Base-by-base conservation (phyloP, 2,113 vertebrate species). In the Myodes glareolus region DNA sequence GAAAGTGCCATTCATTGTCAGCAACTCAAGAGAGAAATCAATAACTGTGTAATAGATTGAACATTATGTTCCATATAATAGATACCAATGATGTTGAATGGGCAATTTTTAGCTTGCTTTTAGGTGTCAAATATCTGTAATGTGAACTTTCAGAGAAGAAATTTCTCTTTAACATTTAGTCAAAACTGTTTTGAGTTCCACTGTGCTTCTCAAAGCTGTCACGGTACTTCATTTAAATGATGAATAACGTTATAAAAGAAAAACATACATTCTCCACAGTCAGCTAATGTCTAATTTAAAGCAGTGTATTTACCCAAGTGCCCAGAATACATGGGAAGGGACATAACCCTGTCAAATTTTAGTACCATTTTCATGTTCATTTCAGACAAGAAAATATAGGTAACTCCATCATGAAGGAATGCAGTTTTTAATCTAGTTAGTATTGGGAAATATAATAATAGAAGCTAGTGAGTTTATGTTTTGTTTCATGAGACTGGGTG, bases 261-360 rank as follows among this genome's bases (percentile, higher is more conserved):
- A 94, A 90, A 58, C 36, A 94, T 67, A 94, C 36, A n/a, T 11
- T 92, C 36, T 97, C 77, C 47, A 52, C 65, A 92, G 70, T 80
- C 67, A 92, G 67, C 92, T 78, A 95, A 94, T 94, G 81, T 92
- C 70, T 94, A 85, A 91, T 97, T 96, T 97, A 73, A 97, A 96
- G 81, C 39, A 88, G 42, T 96, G 45, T 65, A 88, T 80, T 97
- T 85, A 95, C 52, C 89, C 90, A 27, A 67, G 50, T 78, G 63
- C 21, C 61, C 84, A 45, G 45, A 85, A 68, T 87, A 8, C 33
- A 29, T 68, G 36, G 47, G 70, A 77, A 90, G 31, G 55, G 82
- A 95, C 36, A 84, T 95, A 97, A 94, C 7, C 31, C 52, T 94
- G 75, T 84, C 80, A 94, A 91, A 68, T 73, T 96, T 96, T 84